A percentile compares a stretch with the other conserved stretches of the same genome.
phyloP scores from a whole-genome alignment of 2,797 vertebrate genomes.

The Jordanella pulchra region DNA sequence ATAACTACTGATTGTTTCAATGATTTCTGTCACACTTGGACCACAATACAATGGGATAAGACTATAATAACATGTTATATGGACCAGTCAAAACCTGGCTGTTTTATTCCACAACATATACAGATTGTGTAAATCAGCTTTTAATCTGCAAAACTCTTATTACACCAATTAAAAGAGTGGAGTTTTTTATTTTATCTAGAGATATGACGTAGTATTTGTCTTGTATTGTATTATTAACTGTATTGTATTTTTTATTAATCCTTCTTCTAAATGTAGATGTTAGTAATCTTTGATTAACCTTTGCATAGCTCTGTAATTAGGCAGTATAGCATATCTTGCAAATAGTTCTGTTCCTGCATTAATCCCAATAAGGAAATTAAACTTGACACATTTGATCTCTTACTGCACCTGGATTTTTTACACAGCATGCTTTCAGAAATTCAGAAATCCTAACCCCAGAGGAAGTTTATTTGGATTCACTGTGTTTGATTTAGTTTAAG shows the following conservation, averaged over 20 bases:
- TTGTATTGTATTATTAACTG: not conserved
- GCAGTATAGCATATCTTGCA: conserved; percentile 4
- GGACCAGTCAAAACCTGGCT: too few relatives aligned
- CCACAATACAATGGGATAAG: too few relatives aligned
- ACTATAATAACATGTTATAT: not conserved
- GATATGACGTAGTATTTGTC: not conserved
- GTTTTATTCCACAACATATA: too few relatives aligned
- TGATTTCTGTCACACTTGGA: too few relatives aligned
- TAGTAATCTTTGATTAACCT: not conserved
- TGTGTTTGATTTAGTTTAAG: conserved; percentile 36
- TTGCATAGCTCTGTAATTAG: not conserved
- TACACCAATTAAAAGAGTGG: not conserved
- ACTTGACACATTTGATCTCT: conserved; percentile 28
- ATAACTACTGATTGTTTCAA: too few relatives aligned
- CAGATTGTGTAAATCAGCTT: too few relatives aligned
- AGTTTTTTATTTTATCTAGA: not conserved
- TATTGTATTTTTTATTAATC: not conserved
- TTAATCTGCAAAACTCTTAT: not conserved
- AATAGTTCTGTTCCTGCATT: conserved; percentile 19
- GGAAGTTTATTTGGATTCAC: conserved; percentile 37
- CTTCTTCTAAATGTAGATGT: not conserved
- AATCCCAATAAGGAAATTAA: conserved; percentile 25
- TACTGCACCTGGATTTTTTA: conserved; percentile 22
- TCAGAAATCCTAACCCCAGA: conserved; percentile 16
- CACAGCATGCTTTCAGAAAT: conserved; percentile 39